These are phyloP conservation scores for Anoplophora glabripennis DNA, from an alignment of 1,140 invertebrate genomes.

Conservation along the genomic window DNA sequence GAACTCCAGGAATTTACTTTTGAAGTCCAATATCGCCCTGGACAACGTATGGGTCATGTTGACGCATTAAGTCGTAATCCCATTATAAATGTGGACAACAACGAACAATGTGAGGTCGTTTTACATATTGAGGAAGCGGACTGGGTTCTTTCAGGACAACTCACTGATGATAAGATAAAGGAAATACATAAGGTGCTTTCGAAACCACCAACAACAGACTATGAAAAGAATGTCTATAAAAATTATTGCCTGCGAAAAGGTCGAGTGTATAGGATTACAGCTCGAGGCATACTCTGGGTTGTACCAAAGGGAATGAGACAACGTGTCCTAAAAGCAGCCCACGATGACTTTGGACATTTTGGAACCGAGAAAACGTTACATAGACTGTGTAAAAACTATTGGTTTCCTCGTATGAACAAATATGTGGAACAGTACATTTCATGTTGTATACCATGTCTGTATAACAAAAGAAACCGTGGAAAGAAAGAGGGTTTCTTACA, in stretches of 20 bases:
- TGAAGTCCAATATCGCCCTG: conserved; percentile 28
- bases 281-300: conserved; percentile 35
- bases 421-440: conserved; percentile 32
- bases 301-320: conserved; percentile 39
- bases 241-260: conserved; percentile 36
- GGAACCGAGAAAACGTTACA: conserved; percentile 42
- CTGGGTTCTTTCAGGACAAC: conserved; percentile 19
- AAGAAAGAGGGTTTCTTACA: not conserved
- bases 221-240: conserved; percentile 29
- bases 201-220: conserved; percentile 22
- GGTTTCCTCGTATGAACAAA: conserved; percentile 40
- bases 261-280: conserved; percentile 32
- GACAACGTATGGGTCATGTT: conserved; percentile 33
- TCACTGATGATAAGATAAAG: conserved; percentile 17
- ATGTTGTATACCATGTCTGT: conserved; percentile 9
- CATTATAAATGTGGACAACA: too few relatives aligned
- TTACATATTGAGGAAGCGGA: too few relatives aligned
- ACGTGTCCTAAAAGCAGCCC: conserved; percentile 37
- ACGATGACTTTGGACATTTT: conserved; percentile 26
- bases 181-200: conserved; percentile 7
- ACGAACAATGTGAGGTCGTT: too few relatives aligned
- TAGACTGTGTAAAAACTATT: conserved; percentile 36
- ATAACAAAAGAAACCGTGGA: not conserved
- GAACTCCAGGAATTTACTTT: conserved; percentile 42
- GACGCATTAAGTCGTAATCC: conserved; percentile 35